Percentiles rank a stretch among this genome's conserved stretches.
Conservation (phyloP, 2,888 invertebrate species). For the Pocota personata region DNA sequence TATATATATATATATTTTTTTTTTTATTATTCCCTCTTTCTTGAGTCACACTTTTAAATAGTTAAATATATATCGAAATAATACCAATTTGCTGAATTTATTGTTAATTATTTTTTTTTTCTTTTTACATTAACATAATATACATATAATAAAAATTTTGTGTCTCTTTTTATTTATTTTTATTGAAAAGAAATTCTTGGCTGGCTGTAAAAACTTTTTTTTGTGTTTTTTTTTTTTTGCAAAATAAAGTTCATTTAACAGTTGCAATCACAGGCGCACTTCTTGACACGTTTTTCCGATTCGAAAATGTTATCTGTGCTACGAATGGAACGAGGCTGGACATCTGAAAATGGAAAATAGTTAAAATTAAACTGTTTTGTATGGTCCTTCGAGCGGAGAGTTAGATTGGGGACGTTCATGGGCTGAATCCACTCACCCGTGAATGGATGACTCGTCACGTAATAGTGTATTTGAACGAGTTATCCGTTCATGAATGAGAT, state of each 20-base stretch:
- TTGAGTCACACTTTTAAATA: conserved; percentile 54
- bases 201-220: conserved; percentile 58
- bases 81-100: conserved; percentile 67
- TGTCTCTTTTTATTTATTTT: conserved; percentile 36
- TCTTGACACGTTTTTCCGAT: conserved; percentile 88
- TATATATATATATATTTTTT: conserved; percentile 9
- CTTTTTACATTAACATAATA: conserved; percentile 74
- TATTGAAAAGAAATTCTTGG: conserved; percentile 58
- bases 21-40: conserved; percentile 33
- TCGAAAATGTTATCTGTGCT: conserved; percentile 84
- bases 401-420: too few species aligned
- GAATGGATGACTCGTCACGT: too few species aligned
- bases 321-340: conserved; percentile 91
- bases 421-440: too few species aligned
- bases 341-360: conserved; percentile 84
- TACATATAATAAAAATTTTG: conserved; percentile 72
- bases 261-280: conserved; percentile 90
- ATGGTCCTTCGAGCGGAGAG: neutral
- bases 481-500: too few species aligned
- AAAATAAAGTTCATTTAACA: conserved; percentile 82
- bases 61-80: conserved; percentile 58
- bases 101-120: conserved; percentile 39
- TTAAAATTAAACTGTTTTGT: neutral
- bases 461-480: too few species aligned
- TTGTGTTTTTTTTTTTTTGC: conserved; percentile 4